Percentiles rank a stretch among this genome's conserved stretches.
Evolutionary conservation across 2,888 invertebrate genomes (phyloP).

Genomic region (Odontothrips loti): DNA sequence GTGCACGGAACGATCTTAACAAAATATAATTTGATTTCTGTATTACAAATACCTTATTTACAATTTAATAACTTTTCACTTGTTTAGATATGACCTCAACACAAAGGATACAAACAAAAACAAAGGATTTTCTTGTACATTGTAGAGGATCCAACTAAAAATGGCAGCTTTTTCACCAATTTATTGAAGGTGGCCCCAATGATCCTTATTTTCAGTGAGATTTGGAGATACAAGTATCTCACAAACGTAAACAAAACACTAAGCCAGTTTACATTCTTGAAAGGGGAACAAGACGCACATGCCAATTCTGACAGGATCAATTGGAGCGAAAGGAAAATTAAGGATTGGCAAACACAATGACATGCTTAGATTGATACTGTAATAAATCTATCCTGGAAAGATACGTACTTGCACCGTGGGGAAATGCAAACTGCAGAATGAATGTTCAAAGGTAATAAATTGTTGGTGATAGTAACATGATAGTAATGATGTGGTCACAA

Average conservation of each 20-base stretch:
- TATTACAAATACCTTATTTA: conserved; percentile 13
- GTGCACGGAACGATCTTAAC: background rate
- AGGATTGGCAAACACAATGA: too few species aligned
- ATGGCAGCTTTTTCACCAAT: background rate
- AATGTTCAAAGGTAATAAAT: background rate
- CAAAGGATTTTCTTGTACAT: background rate
- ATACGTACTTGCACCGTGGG: too few species aligned
- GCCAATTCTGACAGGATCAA: too few species aligned
- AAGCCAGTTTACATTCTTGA: too few species aligned
- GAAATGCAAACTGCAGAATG: too few species aligned
- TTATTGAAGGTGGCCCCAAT: background rate
- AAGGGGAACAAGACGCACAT: too few species aligned
- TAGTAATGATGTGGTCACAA: background rate
- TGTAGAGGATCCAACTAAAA: background rate
- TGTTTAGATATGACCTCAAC: background rate
- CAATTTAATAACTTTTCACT: background rate
- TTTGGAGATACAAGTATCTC: too few species aligned
- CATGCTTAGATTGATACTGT: too few species aligned
- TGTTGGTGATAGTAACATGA: background rate
- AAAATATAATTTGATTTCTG: conserved; percentile 24
- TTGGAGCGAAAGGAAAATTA: too few species aligned
- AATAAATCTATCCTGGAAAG: too few species aligned
- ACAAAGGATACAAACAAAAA: background rate
- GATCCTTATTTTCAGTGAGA: too few species aligned
- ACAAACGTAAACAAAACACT: too few species aligned